A percentile compares a stretch with the other conserved stretches of the same genome.
Evolutionary conservation across 2,888 invertebrate genomes (phyloP).

Genomic region (Spilosoma lubricipeda): DNA sequence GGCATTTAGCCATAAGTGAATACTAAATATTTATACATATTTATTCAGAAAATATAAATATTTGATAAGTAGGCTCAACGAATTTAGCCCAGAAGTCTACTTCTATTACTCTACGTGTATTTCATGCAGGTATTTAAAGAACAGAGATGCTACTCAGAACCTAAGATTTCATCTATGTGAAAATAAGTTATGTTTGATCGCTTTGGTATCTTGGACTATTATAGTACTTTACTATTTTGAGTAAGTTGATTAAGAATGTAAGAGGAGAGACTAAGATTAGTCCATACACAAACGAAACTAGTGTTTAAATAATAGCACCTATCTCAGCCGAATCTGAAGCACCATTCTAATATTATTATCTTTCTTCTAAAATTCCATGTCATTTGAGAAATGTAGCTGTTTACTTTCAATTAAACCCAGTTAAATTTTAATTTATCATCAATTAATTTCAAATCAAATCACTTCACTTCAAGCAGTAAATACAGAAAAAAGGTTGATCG

Average conservation of each 20-base stretch:
- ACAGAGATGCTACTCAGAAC: too few species aligned
- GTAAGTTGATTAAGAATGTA: not conserved
- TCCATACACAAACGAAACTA: not conserved
- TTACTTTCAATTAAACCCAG: not conserved
- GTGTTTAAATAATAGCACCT: not conserved
- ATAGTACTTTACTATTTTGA: not conserved
- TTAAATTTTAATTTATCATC: not conserved
- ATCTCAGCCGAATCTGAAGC: not conserved
- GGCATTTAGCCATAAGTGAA: not conserved
- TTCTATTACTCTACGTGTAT: too few species aligned
- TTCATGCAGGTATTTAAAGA: too few species aligned
- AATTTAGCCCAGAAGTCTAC: not conserved
- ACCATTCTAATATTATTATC: not conserved
- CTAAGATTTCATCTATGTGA: too few species aligned
- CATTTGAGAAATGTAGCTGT: not conserved
- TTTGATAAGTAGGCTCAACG: not conserved
- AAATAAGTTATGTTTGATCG: too few species aligned
- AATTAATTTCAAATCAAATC: not conserved
- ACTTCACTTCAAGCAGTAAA: not conserved
- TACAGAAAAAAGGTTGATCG: not conserved
- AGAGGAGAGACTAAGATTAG: too few species aligned
- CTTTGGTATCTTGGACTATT: too few species aligned
- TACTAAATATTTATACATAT: not conserved
- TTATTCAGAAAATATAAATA: too few species aligned
- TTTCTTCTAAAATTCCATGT: not conserved